phyloP scores from a whole-genome alignment of 1,140 invertebrate genomes.

The Physella acuta region DNA sequence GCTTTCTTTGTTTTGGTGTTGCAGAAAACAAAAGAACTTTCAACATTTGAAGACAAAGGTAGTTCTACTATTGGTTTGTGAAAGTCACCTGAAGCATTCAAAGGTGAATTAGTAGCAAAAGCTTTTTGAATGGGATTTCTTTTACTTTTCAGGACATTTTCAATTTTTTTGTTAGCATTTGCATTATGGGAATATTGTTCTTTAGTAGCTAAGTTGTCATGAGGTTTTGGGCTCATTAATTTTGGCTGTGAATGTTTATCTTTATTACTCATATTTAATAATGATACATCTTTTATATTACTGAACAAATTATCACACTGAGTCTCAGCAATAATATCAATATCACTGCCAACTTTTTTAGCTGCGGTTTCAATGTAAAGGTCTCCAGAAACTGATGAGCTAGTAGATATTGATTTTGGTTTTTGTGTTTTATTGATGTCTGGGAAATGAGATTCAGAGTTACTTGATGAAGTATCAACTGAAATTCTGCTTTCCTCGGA shows the following conservation, averaged over 20 bases:
- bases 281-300: neutral
- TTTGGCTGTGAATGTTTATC: neutral
- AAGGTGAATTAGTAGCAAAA: neutral
- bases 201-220: neutral
- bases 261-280: neutral
- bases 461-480: too few species aligned
- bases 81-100: neutral
- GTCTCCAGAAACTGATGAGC: neutral
- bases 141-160: neutral
- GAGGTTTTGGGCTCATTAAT: neutral
- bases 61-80: neutral
- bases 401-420: neutral
- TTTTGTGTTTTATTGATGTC: too few species aligned
- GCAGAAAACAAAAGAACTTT: slow-evolving; percentile 3
- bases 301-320: neutral
- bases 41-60: neutral
- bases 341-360: neutral
- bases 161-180: neutral
- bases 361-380: neutral
- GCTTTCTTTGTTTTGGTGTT: too few species aligned
- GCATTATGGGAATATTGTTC: neutral
- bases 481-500: too few species aligned
- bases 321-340: slow-evolving; percentile 13
- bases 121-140: neutral
- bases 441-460: too few species aligned